Conservation (phyloP, 2,888 invertebrate genomes). For the Stenotaenia linearis region DNA sequence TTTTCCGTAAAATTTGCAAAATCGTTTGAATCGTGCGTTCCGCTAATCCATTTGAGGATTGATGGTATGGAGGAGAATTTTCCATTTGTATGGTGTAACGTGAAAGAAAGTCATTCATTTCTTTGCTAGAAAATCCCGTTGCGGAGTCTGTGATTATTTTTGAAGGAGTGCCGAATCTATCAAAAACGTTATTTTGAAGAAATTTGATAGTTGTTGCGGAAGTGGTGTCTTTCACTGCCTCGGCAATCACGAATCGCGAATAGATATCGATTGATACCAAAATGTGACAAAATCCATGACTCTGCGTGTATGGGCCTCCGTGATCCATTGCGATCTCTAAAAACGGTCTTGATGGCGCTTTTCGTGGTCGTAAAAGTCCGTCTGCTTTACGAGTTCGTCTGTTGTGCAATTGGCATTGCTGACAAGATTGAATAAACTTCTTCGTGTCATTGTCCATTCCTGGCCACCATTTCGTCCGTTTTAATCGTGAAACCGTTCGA, state of each 20-base stretch:
- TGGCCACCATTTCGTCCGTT: not conserved
- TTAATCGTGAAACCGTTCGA: not conserved
- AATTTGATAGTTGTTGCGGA: not conserved
- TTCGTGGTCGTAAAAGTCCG: not conserved
- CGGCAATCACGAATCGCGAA: not conserved
- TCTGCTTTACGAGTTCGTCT: not conserved
- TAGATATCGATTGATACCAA: not conserved
- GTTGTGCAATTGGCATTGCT: not conserved
- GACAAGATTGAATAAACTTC: not conserved
- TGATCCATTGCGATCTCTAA: constrained; percentile 13
- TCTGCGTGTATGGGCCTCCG: not conserved
- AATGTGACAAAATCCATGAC: not conserved
- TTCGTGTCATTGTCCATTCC: not conserved
- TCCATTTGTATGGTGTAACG: too few species aligned
- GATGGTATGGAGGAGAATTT: not conserved
- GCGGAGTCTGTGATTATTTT: not conserved
- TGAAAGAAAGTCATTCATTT: not conserved
- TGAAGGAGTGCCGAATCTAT: not conserved
- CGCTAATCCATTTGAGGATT: not conserved
- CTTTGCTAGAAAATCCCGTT: not conserved
- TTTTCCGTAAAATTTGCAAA: not conserved
- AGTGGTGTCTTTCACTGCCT: not conserved
- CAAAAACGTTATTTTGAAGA: not conserved
- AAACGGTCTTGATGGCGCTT: not conserved
- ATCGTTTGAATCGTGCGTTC: not conserved